These are phyloP conservation scores for Oncorhynchus tshawytscha DNA, from an alignment of 2,113 vertebrate species.

Conservation along the genomic window DNA sequence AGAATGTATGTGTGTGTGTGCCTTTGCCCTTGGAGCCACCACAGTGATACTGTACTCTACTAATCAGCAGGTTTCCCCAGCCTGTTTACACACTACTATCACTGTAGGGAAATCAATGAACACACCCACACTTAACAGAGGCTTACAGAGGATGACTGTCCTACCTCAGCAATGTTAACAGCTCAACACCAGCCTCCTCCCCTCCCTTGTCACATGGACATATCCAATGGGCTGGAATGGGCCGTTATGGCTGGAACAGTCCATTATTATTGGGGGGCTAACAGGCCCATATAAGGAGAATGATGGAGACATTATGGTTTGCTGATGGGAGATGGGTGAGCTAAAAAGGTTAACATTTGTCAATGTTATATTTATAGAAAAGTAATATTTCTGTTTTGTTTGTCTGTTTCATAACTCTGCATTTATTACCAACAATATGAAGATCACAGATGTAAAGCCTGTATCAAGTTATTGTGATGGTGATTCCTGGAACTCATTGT, in stretches of 20 bases:
- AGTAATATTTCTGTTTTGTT: no score
- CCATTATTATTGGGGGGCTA: slow-evolving; percentile 4
- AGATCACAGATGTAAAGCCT: neutral
- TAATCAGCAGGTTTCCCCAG: neutral
- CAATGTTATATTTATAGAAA: no score
- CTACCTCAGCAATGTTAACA: neutral
- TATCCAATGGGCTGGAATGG: neutral
- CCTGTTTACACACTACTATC: neutral
- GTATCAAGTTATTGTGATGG: neutral
- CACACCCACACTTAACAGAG: neutral
- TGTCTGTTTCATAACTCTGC: no score
- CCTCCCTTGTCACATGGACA: slow-evolving; percentile 13
- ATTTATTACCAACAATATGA: neutral
- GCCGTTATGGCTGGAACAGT: slow-evolving; percentile 5
- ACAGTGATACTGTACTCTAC: neutral
- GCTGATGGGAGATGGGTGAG: neutral
- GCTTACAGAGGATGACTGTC: no score
- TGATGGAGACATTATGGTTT: neutral
- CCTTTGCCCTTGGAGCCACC: neutral
- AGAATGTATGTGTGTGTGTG: neutral
- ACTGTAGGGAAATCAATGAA: neutral
- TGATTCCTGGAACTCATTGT: slow-evolving; percentile 14
- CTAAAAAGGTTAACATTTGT: no score
- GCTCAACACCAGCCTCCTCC: neutral
- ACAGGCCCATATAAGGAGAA: neutral